A percentile compares a stretch with the other conserved stretches of the same genome.
Conservation (phyloP, 2,113 vertebrate genomes). For the Aphyosemion australe region DNA sequence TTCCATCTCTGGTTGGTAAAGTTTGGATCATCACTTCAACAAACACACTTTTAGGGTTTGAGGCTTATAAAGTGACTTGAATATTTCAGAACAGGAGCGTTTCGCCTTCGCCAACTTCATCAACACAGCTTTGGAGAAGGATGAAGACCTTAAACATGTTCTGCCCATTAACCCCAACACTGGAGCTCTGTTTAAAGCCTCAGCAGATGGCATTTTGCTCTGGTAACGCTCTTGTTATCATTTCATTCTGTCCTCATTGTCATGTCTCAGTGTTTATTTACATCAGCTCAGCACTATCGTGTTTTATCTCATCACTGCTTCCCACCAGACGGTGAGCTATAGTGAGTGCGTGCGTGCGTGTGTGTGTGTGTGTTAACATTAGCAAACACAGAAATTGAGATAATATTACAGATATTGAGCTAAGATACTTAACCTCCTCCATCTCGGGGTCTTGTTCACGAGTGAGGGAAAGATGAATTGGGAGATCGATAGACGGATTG, state of each 20-base stretch:
- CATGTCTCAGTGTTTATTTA: neutral
- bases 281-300: neutral
- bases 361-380: no score
- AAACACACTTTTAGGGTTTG: no score
- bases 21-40: no score
- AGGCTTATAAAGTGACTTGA: neutral
- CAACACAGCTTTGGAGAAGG: conserved; percentile 89
- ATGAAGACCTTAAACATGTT: conserved; percentile 84
- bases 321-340: no score
- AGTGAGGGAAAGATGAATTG: no score
- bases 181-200: conserved; percentile 86
- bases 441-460: no score
- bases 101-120: conserved; percentile 95
- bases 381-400: no score
- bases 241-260: neutral
- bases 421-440: no score
- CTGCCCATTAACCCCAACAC: conserved; percentile 90
- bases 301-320: no score
- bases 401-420: no score
- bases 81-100: conserved; percentile 90
- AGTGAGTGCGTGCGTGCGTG: no score
- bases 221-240: conserved; percentile 76
- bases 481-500: no score
- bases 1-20: conserved; percentile 81
- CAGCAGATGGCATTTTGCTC: conserved; percentile 88